Evolutionary conservation across 2,797 vertebrate genomes (phyloP), one percentile per base, ranked within the genome.

Genomic region (Urophycis tenuis): DNA sequence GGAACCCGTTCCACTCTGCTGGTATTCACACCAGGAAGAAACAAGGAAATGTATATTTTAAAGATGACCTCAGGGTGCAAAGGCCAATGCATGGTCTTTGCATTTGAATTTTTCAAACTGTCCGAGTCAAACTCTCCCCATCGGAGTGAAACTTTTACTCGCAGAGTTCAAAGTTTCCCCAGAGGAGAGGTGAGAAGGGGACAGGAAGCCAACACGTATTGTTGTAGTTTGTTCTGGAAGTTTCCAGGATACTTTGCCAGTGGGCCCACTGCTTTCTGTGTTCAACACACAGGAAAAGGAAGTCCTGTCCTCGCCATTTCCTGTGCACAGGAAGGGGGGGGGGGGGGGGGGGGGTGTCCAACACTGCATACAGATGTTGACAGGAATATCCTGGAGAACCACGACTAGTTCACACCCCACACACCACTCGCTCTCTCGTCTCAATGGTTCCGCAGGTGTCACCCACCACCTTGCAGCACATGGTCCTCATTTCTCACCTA

Each of bases 261-360:
- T 22, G 49, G 49, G 77, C 17, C 11, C 77, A 41, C 79, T 49
- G 76, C 75, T 19, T 78, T 81, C 83, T 15, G 75, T 81, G 35
- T 75, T 81, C 15, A 78, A 74, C 73, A 76, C 12, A 4, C 35
- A 74, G 74, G 45, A 83, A 87, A 79, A 76, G 78, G 80, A 89
- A 82, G 60, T 2, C 4, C 76, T 30, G 39, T 4, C 19, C 25
- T 82, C 77, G 80, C 81, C 81, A 80, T 76, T 84, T 90, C 84
- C 83, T 84, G 79, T 84, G 72, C 73, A 33, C 34, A 5, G 33
- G 14, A 69, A 53, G 80, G n/a, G 30, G 71, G 29, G 75, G 36
- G 5, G 33, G 14, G 70, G 64, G 80, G n/a, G 30, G 71, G 29
- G 75, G 17, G 41, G 41, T 3, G 14, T 45, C 17, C 17, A 45